Base-by-base conservation (phyloP, 30 jellyfish, hydroid and myxozoan species). In the Catostylus mosaicus region DNA sequence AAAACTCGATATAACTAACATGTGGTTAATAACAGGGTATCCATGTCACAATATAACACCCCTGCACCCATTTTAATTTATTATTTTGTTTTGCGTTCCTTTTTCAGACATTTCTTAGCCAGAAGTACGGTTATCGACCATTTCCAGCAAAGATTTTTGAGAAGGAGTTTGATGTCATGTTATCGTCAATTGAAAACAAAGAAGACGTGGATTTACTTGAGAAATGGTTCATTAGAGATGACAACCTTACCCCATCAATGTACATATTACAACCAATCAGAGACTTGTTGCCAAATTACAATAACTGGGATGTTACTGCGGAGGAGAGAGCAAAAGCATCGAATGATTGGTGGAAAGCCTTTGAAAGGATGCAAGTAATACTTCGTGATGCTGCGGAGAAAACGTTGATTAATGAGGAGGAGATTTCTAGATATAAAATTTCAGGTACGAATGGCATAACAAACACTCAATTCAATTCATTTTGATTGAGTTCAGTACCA, bases 61-160 rank as follows among this genome's bases (percentile, higher is more conserved):
- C n/a, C n/a, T n/a, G n/a, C n/a, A n/a, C n/a, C n/a, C n/a, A n/a
- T n/a, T n/a, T n/a, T n/a, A n/a, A n/a, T n/a, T n/a, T 40, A 40
- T 14, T 14, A 7, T 3, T 1, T 37, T 23, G 38, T 27, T 38
- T 59, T 30, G n/a, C 8, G 9, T 62, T 77, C 23, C 31, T 67
- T 61, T 9, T 20, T 14, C 72, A 82, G 95, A 83, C 97, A 52
- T 90, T 90, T 59, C 84, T 90, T 23, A 89, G 96, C 14, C 97
- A 90, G 62, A 90, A 90, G 24, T 90, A 90, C 71, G 97, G 97
- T 14, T 91, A 91, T 59, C 88, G 98, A 1, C 98, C 98, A 20
- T 91, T 91, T 64, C 98, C 98, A 2, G 95, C 96, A 11, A 77
- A 78, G 59, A 91, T 91, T 20, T 56, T 10, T 23, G 91, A 91